Evolutionary conservation across 2,888 invertebrate species (phyloP), one percentile per base, ranked within the genome.

Genomic region (Pseudolycoriella hygida): DNA sequence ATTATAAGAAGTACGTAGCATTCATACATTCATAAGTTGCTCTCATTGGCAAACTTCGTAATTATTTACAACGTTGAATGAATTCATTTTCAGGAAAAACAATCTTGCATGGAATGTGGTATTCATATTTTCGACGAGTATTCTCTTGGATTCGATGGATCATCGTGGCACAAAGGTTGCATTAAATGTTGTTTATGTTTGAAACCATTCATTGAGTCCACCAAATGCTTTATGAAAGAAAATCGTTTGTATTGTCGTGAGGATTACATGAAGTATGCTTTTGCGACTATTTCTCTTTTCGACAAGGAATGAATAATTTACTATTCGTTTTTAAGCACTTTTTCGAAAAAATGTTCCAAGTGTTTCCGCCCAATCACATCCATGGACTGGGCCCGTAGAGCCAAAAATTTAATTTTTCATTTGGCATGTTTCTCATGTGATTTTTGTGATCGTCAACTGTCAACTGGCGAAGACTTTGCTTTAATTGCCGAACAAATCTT

Each of bases 401-500:
- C 97, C 34, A 73, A 88, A 45, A 86, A 89, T 58, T 81, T 87
- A 64, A 90, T 97, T 20, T 98, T 94, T 70, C 98, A 98, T 68
- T 72, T 98, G 62, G 97, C 97, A 42, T 98, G 98, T 69, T 98
- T 98, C 69, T 93, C 96, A 17, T 97, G 97, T 67, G 93, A 96
- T 65, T 87, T 89, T 48, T 92, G 92, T 65, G 89, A 89, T 55
- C 75, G 90, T 30, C 92, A 92, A 67, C 71, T 92, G 48, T 87
- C 87, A 53, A 92, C 90, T 1, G 94, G 94, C 4, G 94, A 96
- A 65, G 94, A 97, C 70, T 98, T 97, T 67, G 94, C 96, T 10
- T 74, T 97, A 49, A 85, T 93, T 63, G 92, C 96, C 56, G 87
- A 88, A 62, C 71, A 90, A 52, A 84, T 98, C 47, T 77, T 97